phyloP scores from a whole-genome alignment of 2,888 invertebrate species.

The Cheilosia vulpina region DNA sequence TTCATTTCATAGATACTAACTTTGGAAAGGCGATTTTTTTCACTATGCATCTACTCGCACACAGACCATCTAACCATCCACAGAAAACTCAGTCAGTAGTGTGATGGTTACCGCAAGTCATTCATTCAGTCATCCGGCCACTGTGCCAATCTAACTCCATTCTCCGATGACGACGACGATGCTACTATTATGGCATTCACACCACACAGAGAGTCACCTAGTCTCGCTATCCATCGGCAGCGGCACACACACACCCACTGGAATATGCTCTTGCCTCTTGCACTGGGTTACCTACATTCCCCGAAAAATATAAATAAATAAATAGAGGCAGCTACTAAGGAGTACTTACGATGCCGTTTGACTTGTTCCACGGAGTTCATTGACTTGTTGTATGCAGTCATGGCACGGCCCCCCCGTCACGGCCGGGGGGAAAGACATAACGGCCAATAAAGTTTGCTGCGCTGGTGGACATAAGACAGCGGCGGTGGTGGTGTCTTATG shows the following conservation, averaged over 20 bases:
- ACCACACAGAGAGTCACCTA: constrained; percentile 44
- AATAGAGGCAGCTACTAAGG: constrained; percentile 64
- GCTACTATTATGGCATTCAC: constrained; percentile 21
- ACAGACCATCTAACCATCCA: constrained; percentile 33
- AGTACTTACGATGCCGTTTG: constrained; percentile 60
- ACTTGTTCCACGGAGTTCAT: constrained; percentile 73
- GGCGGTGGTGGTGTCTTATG: constrained; percentile 44
- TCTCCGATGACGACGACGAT: constrained; percentile 8
- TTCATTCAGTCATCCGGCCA: constrained; percentile 61
- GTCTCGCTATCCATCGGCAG: constrained; percentile 28
- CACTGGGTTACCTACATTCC: constrained; percentile 78
- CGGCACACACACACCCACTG: constrained; percentile 41
- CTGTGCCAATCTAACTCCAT: constrained; percentile 44
- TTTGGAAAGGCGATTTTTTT: constrained; percentile 17
- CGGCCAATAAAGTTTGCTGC: constrained; percentile 33
- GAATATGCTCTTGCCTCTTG: constrained; percentile 73
- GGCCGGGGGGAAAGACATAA: constrained; percentile 42
- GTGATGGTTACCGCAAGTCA: constrained; percentile 31
- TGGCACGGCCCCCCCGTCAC: constrained; percentile 33
- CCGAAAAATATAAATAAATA: constrained; percentile 75
- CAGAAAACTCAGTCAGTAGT: constrained; percentile 36
- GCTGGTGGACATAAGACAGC: constrained; percentile 20
- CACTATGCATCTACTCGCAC: constrained; percentile 8
- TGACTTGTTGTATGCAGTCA: constrained; percentile 63
- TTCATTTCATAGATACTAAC: constrained; percentile 1